phyloP scores from a whole-genome alignment of 2,888 invertebrate species.

The Seira sanloemensis region DNA sequence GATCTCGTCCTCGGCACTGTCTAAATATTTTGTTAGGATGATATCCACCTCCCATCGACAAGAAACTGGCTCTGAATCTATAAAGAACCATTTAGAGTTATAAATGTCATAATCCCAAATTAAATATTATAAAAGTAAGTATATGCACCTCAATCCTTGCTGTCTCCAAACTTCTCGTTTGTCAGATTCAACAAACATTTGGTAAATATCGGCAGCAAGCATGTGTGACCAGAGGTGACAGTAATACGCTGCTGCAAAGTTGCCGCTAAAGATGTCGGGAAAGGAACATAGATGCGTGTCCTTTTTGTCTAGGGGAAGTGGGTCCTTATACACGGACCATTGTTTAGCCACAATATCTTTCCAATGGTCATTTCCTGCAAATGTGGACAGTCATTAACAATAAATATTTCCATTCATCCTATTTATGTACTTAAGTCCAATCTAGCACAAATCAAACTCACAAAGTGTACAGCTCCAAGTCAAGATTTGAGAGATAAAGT shows the following conservation, averaged over 20 bases:
- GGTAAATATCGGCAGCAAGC: slow-evolving; percentile 93
- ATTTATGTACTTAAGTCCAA: slow-evolving; percentile 21
- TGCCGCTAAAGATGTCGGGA: slow-evolving; percentile 87
- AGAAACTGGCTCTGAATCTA: slow-evolving; percentile 87
- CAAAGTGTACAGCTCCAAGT: slow-evolving; percentile 87
- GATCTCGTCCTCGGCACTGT: slow-evolving; percentile 93
- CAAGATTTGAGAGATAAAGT: slow-evolving; percentile 87
- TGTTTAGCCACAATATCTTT: slow-evolving; percentile 84
- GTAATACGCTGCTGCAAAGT: slow-evolving; percentile 91
- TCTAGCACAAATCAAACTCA: slow-evolving; percentile 74
- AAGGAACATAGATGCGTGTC: slow-evolving; percentile 93
- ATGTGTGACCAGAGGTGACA: slow-evolving; percentile 89
- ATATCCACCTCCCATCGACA: slow-evolving; percentile 88
- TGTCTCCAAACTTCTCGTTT: slow-evolving; percentile 58
- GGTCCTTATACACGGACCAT: slow-evolving; percentile 87
- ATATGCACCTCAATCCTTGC: slow-evolving; percentile 47
- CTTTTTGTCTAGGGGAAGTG: slow-evolving; percentile 84
- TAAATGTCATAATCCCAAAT: no score
- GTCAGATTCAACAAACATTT: slow-evolving; percentile 82
- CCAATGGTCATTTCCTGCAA: slow-evolving; percentile 86
- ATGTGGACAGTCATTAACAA: background rate
- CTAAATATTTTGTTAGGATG: slow-evolving; percentile 91
- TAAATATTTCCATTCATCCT: background rate
- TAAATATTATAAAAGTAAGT: background rate
- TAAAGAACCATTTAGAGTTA: no score